These are phyloP conservation scores for Cataglyphis altisquamis DNA, from an alignment of 2,888 invertebrate genomes.

Conservation along the genomic window DNA sequence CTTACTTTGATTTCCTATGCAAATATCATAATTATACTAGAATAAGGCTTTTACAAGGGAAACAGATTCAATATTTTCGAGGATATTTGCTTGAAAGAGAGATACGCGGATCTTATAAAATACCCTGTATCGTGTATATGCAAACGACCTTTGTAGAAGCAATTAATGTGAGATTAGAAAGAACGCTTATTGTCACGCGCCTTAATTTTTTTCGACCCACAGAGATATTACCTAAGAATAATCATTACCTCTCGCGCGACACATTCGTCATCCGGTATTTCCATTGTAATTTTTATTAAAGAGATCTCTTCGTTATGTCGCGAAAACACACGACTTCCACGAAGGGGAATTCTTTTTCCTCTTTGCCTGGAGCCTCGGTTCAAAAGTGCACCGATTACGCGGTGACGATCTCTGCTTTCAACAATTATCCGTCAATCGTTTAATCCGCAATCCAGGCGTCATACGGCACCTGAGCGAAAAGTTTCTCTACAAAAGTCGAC, in stretches of 20 bases:
- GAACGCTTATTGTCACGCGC: background rate
- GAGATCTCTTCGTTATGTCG: background rate
- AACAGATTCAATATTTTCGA: background rate
- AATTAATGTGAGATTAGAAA: background rate
- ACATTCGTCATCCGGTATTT: background rate
- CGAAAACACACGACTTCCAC: background rate
- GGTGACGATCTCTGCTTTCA: background rate
- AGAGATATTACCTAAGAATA: background rate
- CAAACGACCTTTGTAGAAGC: background rate
- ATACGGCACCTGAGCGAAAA: conserved; percentile 92
- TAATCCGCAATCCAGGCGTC: conserved; percentile 91
- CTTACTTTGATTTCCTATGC: background rate
- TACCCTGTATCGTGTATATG: conserved; percentile 37
- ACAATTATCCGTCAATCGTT: conserved; percentile 28
- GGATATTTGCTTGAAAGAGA: background rate
- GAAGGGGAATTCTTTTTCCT: background rate
- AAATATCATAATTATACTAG: background rate
- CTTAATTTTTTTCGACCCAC: background rate
- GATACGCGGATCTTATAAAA: background rate
- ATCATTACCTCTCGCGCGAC: background rate
- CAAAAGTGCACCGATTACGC: conserved; percentile 8
- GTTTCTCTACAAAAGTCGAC: conserved; percentile 91
- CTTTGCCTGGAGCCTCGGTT: background rate
- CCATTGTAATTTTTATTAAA: background rate
- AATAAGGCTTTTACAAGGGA: background rate